A percentile compares a stretch with the other conserved stretches of the same genome.
These are phyloP conservation scores for Eretmochelys imbricata DNA, from an alignment of 2,113 vertebrate genomes.

Conservation along the genomic window DNA sequence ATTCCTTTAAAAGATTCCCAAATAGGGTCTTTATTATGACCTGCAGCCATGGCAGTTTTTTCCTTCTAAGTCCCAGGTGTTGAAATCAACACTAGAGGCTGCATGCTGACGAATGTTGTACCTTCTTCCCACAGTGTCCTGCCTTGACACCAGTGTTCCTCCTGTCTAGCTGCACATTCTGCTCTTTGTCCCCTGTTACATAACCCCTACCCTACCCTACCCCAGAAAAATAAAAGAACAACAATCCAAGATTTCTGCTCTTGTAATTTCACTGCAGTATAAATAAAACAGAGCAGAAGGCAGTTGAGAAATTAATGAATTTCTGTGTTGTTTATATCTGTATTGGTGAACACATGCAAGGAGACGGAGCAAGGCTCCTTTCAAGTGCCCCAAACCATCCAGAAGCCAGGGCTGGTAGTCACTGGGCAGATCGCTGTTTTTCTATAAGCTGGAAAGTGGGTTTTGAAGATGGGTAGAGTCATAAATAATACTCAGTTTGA, in stretches of 20 bases:
- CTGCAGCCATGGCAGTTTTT: not conserved
- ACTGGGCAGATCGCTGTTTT: not conserved
- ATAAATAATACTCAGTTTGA: not conserved
- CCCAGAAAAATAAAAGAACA: not conserved
- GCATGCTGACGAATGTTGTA: not conserved
- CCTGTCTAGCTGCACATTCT: not conserved
- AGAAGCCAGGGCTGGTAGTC: not conserved
- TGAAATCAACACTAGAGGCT: not conserved
- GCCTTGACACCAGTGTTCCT: not conserved
- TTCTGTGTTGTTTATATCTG: not conserved
- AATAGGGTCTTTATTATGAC: not conserved
- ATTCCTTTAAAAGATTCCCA: not conserved
- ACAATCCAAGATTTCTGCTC: not conserved
- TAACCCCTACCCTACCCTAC: not conserved
- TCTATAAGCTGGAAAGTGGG: not conserved
- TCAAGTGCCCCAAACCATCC: not conserved
- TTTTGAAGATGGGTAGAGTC: not conserved
- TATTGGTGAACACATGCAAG: not conserved
- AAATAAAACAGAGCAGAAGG: not conserved
- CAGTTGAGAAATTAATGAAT: not conserved
- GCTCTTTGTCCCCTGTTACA: not conserved
- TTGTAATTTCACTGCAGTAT: not conserved
- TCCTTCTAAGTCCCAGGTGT: not conserved
- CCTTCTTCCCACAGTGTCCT: not conserved
- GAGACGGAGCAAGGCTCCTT: not conserved